These are phyloP conservation scores for Antrozous pallidus DNA, from an alignment of 2,797 vertebrate species.

Conservation along the genomic window DNA sequence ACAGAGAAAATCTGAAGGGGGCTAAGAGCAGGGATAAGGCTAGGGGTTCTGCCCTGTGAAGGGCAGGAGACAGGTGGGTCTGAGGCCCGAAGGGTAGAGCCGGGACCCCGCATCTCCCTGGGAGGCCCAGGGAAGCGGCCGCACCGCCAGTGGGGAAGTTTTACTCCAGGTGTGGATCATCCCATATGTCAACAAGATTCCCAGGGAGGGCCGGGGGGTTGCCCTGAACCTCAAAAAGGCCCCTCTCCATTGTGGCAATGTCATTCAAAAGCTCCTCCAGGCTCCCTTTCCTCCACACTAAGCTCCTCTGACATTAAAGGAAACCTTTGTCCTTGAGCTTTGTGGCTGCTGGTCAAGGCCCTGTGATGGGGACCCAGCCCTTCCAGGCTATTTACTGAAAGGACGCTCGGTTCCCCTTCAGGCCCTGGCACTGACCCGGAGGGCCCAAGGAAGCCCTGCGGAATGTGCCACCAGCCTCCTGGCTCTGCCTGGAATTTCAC, in stretches of 20 bases:
- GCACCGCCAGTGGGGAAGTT: too few relatives aligned
- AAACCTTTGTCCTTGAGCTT: background rate
- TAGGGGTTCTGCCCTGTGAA: background rate
- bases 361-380: background rate
- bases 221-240: background rate
- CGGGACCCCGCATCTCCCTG: background rate
- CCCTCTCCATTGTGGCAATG: accelerated
- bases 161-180: background rate
- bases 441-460: slow-evolving; percentile 50
- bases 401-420: background rate
- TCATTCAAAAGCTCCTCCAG: background rate
- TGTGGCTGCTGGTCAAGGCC: background rate
- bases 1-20: background rate
- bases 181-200: background rate
- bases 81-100: background rate
- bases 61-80: background rate
- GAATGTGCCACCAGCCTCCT: slow-evolving; percentile 51
- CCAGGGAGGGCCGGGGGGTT: background rate
- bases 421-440: background rate
- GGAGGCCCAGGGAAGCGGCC: background rate
- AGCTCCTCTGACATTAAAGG: background rate
- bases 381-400: background rate
- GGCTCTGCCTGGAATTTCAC: slow-evolving; percentile 73
- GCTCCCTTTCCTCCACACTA: background rate
- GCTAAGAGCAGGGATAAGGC: background rate